These are phyloP conservation scores for Pelodytes ibericus DNA, from an alignment of 2,797 vertebrate genomes.

Conservation along the genomic window DNA sequence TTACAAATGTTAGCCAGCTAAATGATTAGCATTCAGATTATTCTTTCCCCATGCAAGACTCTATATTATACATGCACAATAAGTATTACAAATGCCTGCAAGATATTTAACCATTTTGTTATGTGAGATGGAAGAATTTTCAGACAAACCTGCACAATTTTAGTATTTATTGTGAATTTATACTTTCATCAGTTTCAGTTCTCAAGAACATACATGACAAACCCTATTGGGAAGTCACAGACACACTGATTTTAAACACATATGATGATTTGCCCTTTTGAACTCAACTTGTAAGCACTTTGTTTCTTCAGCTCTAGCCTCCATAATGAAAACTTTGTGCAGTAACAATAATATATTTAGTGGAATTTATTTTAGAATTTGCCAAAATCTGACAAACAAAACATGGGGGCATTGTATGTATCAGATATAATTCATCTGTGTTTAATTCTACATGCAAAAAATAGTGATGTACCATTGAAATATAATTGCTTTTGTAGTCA, in stretches of 20 bases:
- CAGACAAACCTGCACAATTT: not conserved
- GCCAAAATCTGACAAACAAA: slow-evolving; percentile 22
- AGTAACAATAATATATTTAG: slow-evolving; percentile 19
- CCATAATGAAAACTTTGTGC: slow-evolving; percentile 14
- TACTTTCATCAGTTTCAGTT: not conserved
- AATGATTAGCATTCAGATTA: slow-evolving; percentile 31
- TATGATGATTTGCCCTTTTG: not conserved
- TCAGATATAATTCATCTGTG: slow-evolving; percentile 42
- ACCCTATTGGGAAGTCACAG: not conserved
- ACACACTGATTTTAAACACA: slow-evolving; percentile 7
- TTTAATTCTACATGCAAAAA: slow-evolving; percentile 43
- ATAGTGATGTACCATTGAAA: slow-evolving; percentile 36
- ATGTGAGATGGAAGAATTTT: not conserved
- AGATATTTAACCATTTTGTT: not conserved
- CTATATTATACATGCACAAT: not conserved
- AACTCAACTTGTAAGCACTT: not conserved
- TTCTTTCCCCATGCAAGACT: not conserved
- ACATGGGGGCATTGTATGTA: slow-evolving; percentile 12
- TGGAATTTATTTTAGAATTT: slow-evolving; percentile 24
- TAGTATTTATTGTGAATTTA: not conserved
- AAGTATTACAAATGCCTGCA: not conserved
- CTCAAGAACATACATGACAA: not conserved
- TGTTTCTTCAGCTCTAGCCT: not conserved
- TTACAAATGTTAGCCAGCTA: slow-evolving; percentile 23
- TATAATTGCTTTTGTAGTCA: slow-evolving; percentile 30